Evolutionary conservation across 92 coral and sea anemone genomes (phyloP).

Genomic region (Porites rus): DNA sequence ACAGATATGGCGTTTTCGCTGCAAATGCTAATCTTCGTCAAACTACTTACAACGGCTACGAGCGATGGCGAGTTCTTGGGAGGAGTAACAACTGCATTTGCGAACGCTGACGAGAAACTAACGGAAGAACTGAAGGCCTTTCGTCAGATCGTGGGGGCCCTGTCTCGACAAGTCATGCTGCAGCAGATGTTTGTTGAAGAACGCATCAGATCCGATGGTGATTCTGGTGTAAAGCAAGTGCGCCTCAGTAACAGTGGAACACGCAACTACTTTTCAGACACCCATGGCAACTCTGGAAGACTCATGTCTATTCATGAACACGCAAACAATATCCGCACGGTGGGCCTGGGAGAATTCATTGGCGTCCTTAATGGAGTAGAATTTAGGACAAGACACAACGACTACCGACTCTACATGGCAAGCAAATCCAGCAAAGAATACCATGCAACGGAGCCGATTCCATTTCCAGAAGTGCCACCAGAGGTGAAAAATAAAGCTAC

Average conservation of each 20-base stretch:
- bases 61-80: conserved; percentile 2
- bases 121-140: conserved; percentile 18
- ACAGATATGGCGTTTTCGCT: conserved; percentile 11
- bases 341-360: conserved; percentile 90
- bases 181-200: conserved; percentile 84
- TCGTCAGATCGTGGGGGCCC: conserved; percentile 58
- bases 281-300: conserved; percentile 59
- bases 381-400: conserved; percentile 94
- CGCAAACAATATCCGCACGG: conserved; percentile 82
- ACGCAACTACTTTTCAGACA: conserved; percentile 64
- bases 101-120: conserved; percentile 16
- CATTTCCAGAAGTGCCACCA: conserved; percentile 89
- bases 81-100: conserved; percentile 14
- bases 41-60: not conserved
- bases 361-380: conserved; percentile 91
- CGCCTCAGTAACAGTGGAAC: conserved; percentile 72
- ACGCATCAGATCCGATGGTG: conserved; percentile 79
- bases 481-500: conserved; percentile 64
- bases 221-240: conserved; percentile 85
- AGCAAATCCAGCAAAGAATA: conserved; percentile 61
- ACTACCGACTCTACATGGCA: conserved; percentile 90
- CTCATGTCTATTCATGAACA: conserved; percentile 85
- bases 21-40: not conserved
- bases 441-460: conserved; percentile 66
- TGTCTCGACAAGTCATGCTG: conserved; percentile 80